phyloP scores from a whole-genome alignment of 2,113 vertebrate genomes.

The Myotis brandtii region DNA sequence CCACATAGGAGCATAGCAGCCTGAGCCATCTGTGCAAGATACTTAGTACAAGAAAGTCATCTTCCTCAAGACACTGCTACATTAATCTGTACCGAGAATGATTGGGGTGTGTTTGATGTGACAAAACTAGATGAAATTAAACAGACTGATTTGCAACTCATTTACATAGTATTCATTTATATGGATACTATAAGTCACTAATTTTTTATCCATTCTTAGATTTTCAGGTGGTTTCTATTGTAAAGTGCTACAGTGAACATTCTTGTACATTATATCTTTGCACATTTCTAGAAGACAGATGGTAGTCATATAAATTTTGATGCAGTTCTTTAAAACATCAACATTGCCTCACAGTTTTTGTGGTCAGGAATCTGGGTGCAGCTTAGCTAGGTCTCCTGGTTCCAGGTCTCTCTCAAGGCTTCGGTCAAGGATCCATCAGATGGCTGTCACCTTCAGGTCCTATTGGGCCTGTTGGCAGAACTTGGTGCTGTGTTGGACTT shows the following conservation, averaged over 20 bases:
- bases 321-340: neutral
- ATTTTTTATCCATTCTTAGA: neutral
- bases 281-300: neutral
- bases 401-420: neutral
- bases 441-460: accelerated
- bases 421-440: too few relatives aligned
- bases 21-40: accelerated
- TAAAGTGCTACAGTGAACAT: neutral
- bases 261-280: neutral
- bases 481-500: neutral
- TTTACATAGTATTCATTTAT: neutral
- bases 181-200: neutral
- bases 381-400: neutral
- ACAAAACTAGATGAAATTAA: neutral
- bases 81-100: neutral
- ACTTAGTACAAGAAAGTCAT: neutral
- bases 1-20: neutral
- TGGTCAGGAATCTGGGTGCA: neutral
- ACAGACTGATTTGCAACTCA: neutral
- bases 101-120: neutral
- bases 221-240: neutral
- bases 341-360: neutral
- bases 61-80: neutral
- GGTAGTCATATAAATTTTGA: neutral
- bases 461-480: neutral